These are phyloP conservation scores for Octonoba sinensis DNA, from an alignment of 2,888 invertebrate genomes.

Conservation along the genomic window DNA sequence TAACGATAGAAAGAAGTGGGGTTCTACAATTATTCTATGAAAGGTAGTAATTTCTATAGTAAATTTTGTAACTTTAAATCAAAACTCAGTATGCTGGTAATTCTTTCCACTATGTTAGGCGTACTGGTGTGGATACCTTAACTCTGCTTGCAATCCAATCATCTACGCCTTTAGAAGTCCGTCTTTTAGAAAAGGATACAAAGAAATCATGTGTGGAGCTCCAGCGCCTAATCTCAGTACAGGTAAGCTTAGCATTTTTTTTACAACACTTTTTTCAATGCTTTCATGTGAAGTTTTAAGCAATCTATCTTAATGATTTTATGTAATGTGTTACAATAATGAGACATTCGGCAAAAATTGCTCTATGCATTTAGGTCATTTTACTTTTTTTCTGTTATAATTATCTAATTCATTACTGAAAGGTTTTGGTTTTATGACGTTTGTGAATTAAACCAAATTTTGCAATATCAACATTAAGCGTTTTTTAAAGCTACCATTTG, in stretches of 20 bases:
- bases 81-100: too few species aligned
- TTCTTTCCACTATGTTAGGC: slow-evolving; percentile 59
- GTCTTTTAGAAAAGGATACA: slow-evolving; percentile 67
- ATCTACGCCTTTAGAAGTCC: slow-evolving; percentile 71
- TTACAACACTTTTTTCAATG: not conserved
- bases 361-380: too few species aligned
- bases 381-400: too few species aligned
- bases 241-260: slow-evolving; percentile 21
- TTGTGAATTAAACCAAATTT: too few species aligned
- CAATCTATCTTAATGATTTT: not conserved
- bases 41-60: too few species aligned
- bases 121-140: slow-evolving; percentile 70
- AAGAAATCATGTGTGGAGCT: slow-evolving; percentile 66
- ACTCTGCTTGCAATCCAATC: slow-evolving; percentile 72
- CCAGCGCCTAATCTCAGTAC: slow-evolving; percentile 25
- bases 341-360: not conserved
- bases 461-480: too few species aligned
- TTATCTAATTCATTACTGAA: too few species aligned
- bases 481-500: too few species aligned
- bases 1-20: too few species aligned
- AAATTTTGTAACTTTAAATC: too few species aligned
- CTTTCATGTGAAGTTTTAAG: not conserved
- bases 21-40: too few species aligned
- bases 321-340: not conserved
- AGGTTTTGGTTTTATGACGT: too few species aligned